Conservation (phyloP, 2,113 vertebrate species). For the Eretmodus cyanostictus region DNA sequence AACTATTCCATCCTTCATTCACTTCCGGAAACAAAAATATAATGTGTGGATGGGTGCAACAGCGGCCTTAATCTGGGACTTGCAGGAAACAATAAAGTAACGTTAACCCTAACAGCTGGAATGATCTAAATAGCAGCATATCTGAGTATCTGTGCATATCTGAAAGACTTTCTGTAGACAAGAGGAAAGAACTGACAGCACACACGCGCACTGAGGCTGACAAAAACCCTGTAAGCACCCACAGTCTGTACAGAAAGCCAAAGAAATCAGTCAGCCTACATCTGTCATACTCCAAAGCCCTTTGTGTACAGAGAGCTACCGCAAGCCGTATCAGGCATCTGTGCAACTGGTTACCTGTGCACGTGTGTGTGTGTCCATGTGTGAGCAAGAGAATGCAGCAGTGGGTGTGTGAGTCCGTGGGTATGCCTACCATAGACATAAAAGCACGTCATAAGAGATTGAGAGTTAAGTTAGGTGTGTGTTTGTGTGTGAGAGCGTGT, state of each 20-base stretch:
- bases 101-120: not conserved
- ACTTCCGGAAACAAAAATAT: not conserved
- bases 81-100: not conserved
- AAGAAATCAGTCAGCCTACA: slow-evolving; percentile 12
- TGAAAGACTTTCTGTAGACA: not conserved
- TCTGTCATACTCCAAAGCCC: slow-evolving; percentile 12
- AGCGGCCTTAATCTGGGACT: not conserved
- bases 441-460: not conserved
- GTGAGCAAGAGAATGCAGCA: not conserved
- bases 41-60: not conserved
- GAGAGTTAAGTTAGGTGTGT: not conserved
- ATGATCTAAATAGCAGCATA: not conserved
- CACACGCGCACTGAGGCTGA: not conserved
- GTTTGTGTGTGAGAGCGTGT: not conserved
- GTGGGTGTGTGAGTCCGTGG: not conserved
- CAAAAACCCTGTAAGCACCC: not conserved
- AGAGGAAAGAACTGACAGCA: not conserved
- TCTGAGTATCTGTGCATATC: not conserved
- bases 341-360: not conserved
- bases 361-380: not conserved
- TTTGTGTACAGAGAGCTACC: not conserved
- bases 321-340: not conserved
- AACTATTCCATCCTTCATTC: not conserved
- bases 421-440: not conserved
- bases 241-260: not conserved